phyloP scores from a whole-genome alignment of 2,888 invertebrate genomes.

The Limnephilus lunatus region DNA sequence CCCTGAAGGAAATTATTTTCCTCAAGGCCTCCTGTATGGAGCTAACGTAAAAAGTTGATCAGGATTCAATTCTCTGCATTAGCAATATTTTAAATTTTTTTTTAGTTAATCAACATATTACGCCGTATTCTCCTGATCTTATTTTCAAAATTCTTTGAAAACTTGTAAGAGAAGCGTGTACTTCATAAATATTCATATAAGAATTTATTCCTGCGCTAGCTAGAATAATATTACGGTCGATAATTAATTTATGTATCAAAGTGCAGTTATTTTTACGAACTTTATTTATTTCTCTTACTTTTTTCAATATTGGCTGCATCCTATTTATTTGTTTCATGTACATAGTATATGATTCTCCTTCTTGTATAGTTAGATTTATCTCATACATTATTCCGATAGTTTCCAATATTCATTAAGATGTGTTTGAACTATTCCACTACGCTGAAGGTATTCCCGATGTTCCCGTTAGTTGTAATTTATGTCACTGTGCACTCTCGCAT shows the following conservation, averaged over 20 bases:
- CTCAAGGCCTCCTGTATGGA: too few relatives aligned
- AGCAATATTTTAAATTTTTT: too few relatives aligned
- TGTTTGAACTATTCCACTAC: not conserved
- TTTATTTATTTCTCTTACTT: not conserved
- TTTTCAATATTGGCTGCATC: not conserved
- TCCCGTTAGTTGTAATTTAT: constrained; percentile 8
- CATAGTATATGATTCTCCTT: not conserved
- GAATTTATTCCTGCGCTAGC: not conserved
- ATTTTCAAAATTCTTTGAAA: not conserved
- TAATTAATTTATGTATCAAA: not conserved
- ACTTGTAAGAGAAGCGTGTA: not conserved
- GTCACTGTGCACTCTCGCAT: constrained; percentile 30
- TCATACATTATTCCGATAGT: not conserved
- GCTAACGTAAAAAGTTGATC: too few relatives aligned
- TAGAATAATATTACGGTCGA: not conserved
- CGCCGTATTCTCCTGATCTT: not conserved
- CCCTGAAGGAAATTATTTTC: too few relatives aligned
- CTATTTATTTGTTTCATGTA: not conserved
- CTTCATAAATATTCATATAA: not conserved
- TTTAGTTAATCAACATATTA: not conserved
- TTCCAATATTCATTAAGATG: not conserved
- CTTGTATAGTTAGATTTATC: not conserved
- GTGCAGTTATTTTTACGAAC: not conserved
- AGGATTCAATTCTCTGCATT: too few relatives aligned
- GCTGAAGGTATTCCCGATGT: not conserved